A percentile compares a stretch with the other conserved stretches of the same genome.
Conservation (phyloP, 2,888 invertebrate species). For the Philereme transversata region DNA sequence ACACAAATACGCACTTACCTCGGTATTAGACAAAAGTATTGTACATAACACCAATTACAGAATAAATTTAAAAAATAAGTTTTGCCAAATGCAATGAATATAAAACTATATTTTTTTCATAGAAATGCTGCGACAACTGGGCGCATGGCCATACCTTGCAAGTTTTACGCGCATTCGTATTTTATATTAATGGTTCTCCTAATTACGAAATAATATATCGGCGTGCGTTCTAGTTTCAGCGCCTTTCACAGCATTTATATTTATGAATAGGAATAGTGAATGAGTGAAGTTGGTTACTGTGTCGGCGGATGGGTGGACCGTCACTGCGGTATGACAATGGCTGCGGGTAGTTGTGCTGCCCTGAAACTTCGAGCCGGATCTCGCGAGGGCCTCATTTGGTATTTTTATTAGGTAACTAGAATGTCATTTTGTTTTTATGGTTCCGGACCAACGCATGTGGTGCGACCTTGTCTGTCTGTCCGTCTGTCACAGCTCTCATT, state of each 20-base stretch:
- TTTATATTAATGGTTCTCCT: slow-evolving; percentile 9
- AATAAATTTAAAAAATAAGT: too few relatives aligned
- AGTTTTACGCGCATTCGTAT: not conserved
- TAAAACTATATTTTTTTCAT: too few relatives aligned
- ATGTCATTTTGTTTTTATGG: too few relatives aligned
- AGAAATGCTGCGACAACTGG: not conserved
- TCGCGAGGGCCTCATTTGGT: slow-evolving; percentile 2
- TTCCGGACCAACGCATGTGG: too few relatives aligned
- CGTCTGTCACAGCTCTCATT: too few relatives aligned
- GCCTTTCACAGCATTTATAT: slow-evolving; percentile 18
- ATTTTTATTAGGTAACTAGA: too few relatives aligned
- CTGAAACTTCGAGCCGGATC: slow-evolving; percentile 22
- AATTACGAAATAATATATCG: slow-evolving; percentile 17
- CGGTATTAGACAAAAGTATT: too few relatives aligned
- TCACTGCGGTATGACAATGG: slow-evolving; percentile 52
- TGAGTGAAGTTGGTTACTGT: slow-evolving; percentile 43
- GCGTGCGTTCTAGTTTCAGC: not conserved
- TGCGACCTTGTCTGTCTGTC: not conserved
- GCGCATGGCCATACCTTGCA: not conserved
- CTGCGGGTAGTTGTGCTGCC: slow-evolving; percentile 21
- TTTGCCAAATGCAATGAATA: too few relatives aligned
- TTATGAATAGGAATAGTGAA: slow-evolving; percentile 32
- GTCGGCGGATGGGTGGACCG: slow-evolving; percentile 53
- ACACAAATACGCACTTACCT: too few relatives aligned
- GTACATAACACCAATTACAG: too few relatives aligned